Conservation (phyloP, 1,140 invertebrate species). For the Lamellibrachia luymesi region DNA sequence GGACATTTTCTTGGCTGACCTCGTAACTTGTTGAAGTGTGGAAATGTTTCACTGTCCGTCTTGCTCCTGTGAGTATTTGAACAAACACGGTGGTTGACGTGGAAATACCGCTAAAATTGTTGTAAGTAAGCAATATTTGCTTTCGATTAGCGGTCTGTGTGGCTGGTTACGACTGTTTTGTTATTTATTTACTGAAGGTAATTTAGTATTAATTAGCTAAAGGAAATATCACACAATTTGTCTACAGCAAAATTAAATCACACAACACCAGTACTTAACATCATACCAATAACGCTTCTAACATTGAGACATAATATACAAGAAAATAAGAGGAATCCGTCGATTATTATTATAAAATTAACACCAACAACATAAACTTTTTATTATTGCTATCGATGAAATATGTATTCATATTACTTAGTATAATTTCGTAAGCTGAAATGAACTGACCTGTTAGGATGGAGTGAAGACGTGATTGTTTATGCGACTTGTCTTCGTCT, state of each 20-base stretch:
- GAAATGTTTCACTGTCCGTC: not conserved
- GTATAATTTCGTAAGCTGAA: not conserved
- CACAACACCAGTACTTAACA: too few relatives aligned
- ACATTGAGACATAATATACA: not conserved
- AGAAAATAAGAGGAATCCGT: not conserved
- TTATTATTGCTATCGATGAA: not conserved
- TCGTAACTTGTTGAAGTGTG: not conserved
- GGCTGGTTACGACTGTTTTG: too few relatives aligned
- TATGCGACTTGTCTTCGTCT: not conserved
- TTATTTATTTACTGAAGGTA: too few relatives aligned
- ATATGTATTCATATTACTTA: not conserved
- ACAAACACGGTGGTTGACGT: not conserved
- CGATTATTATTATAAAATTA: not conserved
- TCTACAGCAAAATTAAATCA: too few relatives aligned
- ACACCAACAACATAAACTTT: not conserved
- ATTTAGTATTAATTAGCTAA: too few relatives aligned
- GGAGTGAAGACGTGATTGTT: not conserved
- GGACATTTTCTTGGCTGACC: not conserved
- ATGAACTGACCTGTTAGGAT: too few relatives aligned
- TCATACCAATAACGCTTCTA: not conserved
- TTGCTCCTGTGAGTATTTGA: not conserved
- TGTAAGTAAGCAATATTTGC: not conserved
- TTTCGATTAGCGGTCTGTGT: too few relatives aligned
- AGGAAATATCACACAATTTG: too few relatives aligned
- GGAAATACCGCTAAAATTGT: not conserved